Evolutionary conservation across 1,140 invertebrate species (phyloP).

Genomic region (Bombyx mandarina): DNA sequence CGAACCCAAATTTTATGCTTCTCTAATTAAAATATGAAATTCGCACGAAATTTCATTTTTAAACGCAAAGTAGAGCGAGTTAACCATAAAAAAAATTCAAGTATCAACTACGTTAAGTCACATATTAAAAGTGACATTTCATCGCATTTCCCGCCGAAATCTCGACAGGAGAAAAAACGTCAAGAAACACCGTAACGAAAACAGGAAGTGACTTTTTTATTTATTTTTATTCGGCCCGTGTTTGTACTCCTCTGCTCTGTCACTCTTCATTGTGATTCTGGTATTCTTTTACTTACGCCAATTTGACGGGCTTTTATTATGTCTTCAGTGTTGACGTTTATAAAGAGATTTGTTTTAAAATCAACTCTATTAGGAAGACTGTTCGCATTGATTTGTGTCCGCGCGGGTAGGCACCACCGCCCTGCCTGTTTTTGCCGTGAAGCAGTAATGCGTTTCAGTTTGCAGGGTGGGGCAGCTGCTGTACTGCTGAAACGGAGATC

Average conservation of each 20-base stretch:
- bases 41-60: too few species aligned
- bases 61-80: neutral
- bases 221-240: constrained; percentile 19
- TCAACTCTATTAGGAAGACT: constrained; percentile 1
- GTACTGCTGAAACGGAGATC: too few species aligned
- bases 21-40: too few species aligned
- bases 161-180: constrained; percentile 27
- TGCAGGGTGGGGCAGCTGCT: too few species aligned
- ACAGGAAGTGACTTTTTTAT: constrained; percentile 21
- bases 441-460: too few species aligned
- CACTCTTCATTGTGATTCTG: constrained; percentile 31
- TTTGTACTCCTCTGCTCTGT: constrained; percentile 22
- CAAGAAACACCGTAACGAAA: constrained; percentile 14
- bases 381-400: neutral
- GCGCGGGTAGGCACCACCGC: too few species aligned
- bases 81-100: constrained; percentile 9
- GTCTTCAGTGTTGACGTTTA: neutral
- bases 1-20: too few species aligned
- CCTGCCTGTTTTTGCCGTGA: too few species aligned
- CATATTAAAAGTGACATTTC: constrained; percentile 33
- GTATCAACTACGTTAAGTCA: constrained; percentile 23
- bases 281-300: constrained; percentile 29
- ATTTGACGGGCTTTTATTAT: constrained; percentile 12
- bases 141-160: constrained; percentile 29
- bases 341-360: constrained; percentile 4